Conservation (phyloP, 2,797 vertebrate genomes). For the Amblyopsis hoosieri region DNA sequence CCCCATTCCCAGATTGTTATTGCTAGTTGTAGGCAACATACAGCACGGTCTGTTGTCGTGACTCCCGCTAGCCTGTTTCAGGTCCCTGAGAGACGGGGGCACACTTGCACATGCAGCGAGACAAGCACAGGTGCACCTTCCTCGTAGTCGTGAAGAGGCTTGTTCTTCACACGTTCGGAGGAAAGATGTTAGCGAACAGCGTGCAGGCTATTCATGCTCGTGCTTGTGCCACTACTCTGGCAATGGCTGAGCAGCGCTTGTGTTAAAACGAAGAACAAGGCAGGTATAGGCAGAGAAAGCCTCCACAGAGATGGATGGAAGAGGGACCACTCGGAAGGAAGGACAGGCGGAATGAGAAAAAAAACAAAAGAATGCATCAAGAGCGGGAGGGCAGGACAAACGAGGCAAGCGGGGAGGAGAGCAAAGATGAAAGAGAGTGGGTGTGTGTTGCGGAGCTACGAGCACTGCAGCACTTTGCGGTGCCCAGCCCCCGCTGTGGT, state of each 20-base stretch:
- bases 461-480: constrained; percentile 82
- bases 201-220: background rate
- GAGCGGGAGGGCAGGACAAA: constrained; percentile 31
- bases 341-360: constrained; percentile 14
- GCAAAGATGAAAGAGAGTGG: constrained; percentile 59
- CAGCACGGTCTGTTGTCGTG: too few species aligned
- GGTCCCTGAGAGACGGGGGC: background rate
- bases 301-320: background rate
- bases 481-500: constrained; percentile 77
- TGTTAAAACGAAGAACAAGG: too few species aligned
- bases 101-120: constrained; percentile 12
- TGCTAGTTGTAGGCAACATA: too few species aligned
- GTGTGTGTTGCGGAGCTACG: constrained; percentile 70
- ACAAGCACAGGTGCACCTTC: constrained; percentile 20
- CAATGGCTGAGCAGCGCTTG: background rate
- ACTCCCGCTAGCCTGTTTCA: too few species aligned
- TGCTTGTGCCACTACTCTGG: background rate
- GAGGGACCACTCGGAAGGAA: background rate
- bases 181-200: background rate
- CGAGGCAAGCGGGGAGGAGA: constrained; percentile 14
- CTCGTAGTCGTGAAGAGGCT: constrained; percentile 10
- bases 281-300: background rate
- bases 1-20: too few species aligned
- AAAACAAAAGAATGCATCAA: constrained; percentile 22
- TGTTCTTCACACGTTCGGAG: constrained; percentile 22